Base-by-base conservation (phyloP, 1,140 invertebrate species). In the Drosophila triauraria region DNA sequence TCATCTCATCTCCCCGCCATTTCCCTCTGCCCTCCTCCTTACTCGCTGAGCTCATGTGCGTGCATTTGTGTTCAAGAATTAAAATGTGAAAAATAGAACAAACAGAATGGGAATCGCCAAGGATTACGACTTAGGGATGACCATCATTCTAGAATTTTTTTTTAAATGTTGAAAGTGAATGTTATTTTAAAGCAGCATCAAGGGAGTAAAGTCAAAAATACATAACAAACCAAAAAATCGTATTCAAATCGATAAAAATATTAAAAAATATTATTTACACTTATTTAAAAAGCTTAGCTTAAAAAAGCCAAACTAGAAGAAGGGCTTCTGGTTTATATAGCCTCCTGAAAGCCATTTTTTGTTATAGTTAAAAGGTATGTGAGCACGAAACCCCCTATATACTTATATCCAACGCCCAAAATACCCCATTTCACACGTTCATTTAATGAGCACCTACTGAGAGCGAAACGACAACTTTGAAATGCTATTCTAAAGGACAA, bases 21-120 rank as follows among this genome's bases (percentile, higher is more conserved):
- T 7, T 3, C 53, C 53, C 20, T 23, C n/a, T 6, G 2, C 53
- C 53, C 40, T 38, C 35, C 12, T 12, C 17, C 2, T 3, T 15
- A 5, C 53, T 2, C 30, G 23, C 46, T 48, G 50, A 60, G 68
- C 68, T 51, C 84, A 63, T 88, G 64, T 83, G 80, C 71, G 83
- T 80, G 61, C 75, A 69, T 64, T 78, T 90, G 78, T 90, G 75
- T 75, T 88, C 70, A 79, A 85, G 85, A 80, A 90, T 82, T 90
- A 85, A 90, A 90, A 90, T 80, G 82, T 74, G 63, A 80, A 80
- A 79, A 63, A 82, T 59, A 54, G 54, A 74, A 76, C 62, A 51
- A 54, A 47, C 40, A 30, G 12, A 57, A 46, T 46, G 15, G n/a
- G 35, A 35, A 46, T 58, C 15, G 1, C 7, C n/a, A 4, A 32